Evolutionary conservation across 2,888 invertebrate genomes (phyloP).

Genomic region (Eudasyphora cyanicolor): DNA sequence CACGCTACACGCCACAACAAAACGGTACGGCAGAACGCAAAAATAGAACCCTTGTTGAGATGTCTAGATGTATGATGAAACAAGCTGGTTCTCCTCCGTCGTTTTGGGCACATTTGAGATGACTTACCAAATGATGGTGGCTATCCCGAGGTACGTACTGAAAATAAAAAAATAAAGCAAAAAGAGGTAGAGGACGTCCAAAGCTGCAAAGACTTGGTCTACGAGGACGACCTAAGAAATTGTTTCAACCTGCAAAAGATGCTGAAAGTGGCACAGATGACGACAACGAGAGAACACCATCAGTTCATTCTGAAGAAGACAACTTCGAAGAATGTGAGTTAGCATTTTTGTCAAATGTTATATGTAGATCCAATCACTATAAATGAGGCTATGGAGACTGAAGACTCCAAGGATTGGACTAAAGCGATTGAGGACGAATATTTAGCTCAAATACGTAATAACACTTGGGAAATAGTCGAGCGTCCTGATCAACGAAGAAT

Average conservation of each 20-base stretch:
- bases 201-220: no score
- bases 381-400: conserved; percentile 10
- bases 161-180: not conserved
- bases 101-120: conserved; percentile 17
- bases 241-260: conserved; percentile 30
- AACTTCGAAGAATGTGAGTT: conserved; percentile 54
- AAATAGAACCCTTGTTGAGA: conserved; percentile 66
- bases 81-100: no score
- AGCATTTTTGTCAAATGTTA: conserved; percentile 3
- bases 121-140: not conserved
- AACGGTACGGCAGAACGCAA: conserved; percentile 66
- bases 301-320: conserved; percentile 40
- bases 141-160: not conserved
- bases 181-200: conserved; percentile 56
- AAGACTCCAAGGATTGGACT: conserved; percentile 42
- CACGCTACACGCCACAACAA: conserved; percentile 66
- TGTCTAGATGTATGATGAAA: conserved; percentile 64
- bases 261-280: not conserved
- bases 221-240: no score
- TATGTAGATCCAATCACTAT: conserved; percentile 38
- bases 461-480: conserved; percentile 64
- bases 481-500: conserved; percentile 48
- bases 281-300: not conserved
- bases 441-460: conserved; percentile 58
- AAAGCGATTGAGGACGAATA: conserved; percentile 61